Base-by-base conservation (phyloP, 1,140 invertebrate genomes). In the Camponotus vicinus region DNA sequence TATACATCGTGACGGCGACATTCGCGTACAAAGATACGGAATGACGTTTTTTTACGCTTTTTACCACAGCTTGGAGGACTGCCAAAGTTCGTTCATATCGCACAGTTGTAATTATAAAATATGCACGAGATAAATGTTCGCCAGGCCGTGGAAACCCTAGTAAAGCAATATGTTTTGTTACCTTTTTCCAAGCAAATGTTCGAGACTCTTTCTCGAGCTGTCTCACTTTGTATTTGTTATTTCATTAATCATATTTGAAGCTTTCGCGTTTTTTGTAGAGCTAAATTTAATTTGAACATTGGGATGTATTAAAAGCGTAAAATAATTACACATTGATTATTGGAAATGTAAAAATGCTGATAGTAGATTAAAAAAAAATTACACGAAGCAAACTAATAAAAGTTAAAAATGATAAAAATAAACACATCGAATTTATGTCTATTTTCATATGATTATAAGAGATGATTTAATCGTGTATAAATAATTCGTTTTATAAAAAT, bases 1-100 rank as follows among this genome's bases (percentile, higher is more conserved):
- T 83, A 83, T 83, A 83, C 79, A 83, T 83, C 79, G 79, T 83
- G 79, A 82, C 79, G 67, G 69, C 79, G 79, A 83, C 79, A 83
- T 61, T 83, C 79, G 79, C 79, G 79, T 55, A 75, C 55, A 83
- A 73, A 73, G 55, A 83, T 83, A 83, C 79, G 37, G 69, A 34
- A 82, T 83, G 79, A 34, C 34, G 69, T 15, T 73, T 71, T 75
- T 83, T 75, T 61, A 73, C 42, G 40, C 40, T 83, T 83, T 75
- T 73, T 73, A 49, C 40, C 79, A n/a, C 79, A 42, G 69, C 55
- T 75, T 83, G 79, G 79, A 83, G 52, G 49, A 83, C 79, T 83
- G 79, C 79, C 79, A 83, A 83, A 83, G 79, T 83, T 83, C 59
- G 55, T 83, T 59, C 69, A 83, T 70, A 83, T 83, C 79, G 79